These are phyloP conservation scores for Sorex araneus DNA, from an alignment of 2,113 vertebrate genomes.

Conservation along the genomic window DNA sequence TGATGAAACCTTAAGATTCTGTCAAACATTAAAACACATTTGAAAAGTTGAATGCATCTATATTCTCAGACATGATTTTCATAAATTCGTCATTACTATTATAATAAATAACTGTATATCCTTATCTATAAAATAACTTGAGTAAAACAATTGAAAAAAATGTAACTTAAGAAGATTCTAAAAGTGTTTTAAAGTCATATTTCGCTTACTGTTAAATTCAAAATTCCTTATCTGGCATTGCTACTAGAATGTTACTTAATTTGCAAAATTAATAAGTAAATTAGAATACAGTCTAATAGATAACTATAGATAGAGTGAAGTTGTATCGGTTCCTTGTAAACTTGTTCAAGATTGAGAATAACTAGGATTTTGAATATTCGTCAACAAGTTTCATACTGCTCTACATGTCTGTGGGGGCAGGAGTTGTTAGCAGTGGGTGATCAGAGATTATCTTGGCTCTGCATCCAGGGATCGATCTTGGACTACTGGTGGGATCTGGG, in stretches of 20 bases:
- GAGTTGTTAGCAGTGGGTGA: too few relatives aligned
- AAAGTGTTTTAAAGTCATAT: neutral
- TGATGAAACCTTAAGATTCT: neutral
- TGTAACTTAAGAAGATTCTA: neutral
- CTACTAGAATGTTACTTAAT: neutral
- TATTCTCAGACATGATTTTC: neutral
- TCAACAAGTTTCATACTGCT: too few relatives aligned
- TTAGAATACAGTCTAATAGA: neutral
- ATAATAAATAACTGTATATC: neutral
- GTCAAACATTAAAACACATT: neutral
- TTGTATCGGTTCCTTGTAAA: too few relatives aligned
- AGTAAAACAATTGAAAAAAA: neutral
- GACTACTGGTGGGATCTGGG: too few relatives aligned
- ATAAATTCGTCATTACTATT: neutral
- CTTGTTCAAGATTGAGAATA: too few relatives aligned
- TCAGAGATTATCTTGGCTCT: too few relatives aligned
- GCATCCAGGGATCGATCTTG: too few relatives aligned
- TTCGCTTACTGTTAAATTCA: neutral
- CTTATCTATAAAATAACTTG: neutral
- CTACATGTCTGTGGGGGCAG: too few relatives aligned
- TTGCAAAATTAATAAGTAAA: neutral
- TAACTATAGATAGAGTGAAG: neutral
- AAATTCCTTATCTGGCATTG: neutral
- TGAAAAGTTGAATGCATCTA: neutral
- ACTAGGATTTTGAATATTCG: too few relatives aligned